phyloP scores from a whole-genome alignment of 2,888 invertebrate species.

The Drosophila picticornis region DNA sequence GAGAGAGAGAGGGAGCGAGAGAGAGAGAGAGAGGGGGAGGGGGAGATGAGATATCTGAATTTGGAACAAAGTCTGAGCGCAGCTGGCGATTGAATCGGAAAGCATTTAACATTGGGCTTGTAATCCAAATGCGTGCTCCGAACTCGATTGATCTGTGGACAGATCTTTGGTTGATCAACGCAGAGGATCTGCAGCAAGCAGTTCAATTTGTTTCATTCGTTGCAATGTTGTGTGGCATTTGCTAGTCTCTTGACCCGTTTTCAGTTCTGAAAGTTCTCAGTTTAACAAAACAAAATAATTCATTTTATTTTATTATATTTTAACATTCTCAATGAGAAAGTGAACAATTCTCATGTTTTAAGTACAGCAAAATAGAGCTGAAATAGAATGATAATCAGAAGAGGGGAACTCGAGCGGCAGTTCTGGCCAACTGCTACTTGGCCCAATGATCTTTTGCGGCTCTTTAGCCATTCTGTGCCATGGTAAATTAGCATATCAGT shows the following conservation, averaged over 20 bases:
- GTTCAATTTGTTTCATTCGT: not conserved
- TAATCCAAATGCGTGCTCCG: constrained; percentile 27
- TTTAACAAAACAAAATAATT: not conserved
- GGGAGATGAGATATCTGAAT: constrained; percentile 5
- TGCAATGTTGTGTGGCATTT: not conserved
- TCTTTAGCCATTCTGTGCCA: not conserved
- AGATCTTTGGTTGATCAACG: not conserved
- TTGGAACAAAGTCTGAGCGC: constrained; percentile 30
- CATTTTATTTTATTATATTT: not conserved
- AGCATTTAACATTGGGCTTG: constrained; percentile 4
- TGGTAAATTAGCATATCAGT: constrained; percentile 21
- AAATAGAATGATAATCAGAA: not conserved
- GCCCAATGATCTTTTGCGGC: constrained; percentile 1
- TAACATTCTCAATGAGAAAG: not conserved
- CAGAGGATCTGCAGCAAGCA: not conserved
- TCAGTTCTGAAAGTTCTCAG: not conserved
- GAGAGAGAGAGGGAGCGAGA: not conserved
- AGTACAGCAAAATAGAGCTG: not conserved
- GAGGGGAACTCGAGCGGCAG: not conserved
- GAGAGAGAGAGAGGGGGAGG: not conserved
- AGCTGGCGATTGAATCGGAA: constrained; percentile 37
- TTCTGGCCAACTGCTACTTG: not conserved
- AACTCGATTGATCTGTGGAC: constrained; percentile 3
- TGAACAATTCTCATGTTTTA: not conserved
- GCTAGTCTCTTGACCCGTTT: not conserved